Evolutionary conservation across 2,113 vertebrate genomes (phyloP).

Genomic region (Pelmatolapia mariae): DNA sequence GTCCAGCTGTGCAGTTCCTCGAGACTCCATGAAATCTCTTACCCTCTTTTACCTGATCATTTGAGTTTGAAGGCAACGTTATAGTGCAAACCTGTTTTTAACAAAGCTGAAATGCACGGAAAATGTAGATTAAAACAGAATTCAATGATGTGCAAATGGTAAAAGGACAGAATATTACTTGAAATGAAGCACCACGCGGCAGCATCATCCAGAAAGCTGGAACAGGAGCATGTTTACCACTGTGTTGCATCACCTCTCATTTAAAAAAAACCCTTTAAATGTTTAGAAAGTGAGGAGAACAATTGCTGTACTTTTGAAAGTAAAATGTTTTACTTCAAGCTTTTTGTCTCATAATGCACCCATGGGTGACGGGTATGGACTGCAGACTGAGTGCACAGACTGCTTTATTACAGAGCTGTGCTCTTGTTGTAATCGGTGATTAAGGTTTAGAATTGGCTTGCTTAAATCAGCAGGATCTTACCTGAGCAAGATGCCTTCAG

Average conservation of each 20-base stretch:
- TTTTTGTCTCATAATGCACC: neutral
- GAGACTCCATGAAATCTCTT: neutral
- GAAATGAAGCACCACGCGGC: neutral
- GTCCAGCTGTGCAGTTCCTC: neutral
- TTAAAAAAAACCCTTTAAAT: neutral
- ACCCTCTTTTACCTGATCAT: neutral
- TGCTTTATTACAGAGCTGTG: neutral
- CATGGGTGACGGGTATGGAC: neutral
- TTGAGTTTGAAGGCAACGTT: neutral
- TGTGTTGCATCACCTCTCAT: neutral
- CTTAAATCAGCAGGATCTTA: neutral
- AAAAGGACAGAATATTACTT: neutral
- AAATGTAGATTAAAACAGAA: neutral
- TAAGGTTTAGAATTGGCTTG: neutral
- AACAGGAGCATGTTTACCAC: neutral
- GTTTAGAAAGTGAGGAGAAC: neutral
- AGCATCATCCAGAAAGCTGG: neutral
- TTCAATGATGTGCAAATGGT: neutral
- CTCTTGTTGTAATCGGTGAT: neutral
- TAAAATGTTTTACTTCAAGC: neutral
- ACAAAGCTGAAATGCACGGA: neutral
- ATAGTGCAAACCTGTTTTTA: neutral
- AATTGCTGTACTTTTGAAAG: neutral
- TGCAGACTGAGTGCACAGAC: neutral
- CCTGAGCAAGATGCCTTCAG: neutral